Conservation (phyloP, 2,797 vertebrate genomes). For the Chelidonichthys spinosus region DNA sequence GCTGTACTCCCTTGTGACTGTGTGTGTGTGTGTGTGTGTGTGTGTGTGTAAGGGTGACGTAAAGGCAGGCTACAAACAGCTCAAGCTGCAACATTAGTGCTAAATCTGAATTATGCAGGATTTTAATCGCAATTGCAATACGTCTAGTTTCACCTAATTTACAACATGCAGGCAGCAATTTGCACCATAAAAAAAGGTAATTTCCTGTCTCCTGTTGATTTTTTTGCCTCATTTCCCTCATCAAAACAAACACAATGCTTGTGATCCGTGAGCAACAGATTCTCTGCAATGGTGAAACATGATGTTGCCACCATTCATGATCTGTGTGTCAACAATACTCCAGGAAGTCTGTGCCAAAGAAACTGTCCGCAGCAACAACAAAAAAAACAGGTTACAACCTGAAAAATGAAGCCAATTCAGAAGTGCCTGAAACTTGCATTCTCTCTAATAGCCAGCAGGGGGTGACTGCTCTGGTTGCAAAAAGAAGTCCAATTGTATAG, state of each 20-base stretch:
- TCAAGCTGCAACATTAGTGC: conserved; percentile 12
- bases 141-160: background rate
- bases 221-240: background rate
- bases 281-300: too few relatives aligned
- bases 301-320: too few relatives aligned
- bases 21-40: conserved; percentile 36
- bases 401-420: too few relatives aligned
- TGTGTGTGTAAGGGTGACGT: conserved; percentile 28
- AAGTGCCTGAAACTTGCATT: too few relatives aligned
- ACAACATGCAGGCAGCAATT: background rate
- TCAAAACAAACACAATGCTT: background rate
- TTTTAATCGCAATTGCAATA: background rate
- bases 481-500: too few relatives aligned
- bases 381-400: too few relatives aligned
- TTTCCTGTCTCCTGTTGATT: background rate
- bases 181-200: background rate
- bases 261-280: background rate
- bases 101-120: conserved; percentile 9
- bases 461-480: too few relatives aligned
- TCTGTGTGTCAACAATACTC: too few relatives aligned
- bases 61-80: conserved; percentile 21
- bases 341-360: background rate
- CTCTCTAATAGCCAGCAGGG: too few relatives aligned
- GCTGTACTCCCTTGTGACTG: conserved; percentile 61
- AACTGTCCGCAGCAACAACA: too few relatives aligned